phyloP scores from a whole-genome alignment of 2,888 invertebrate species.

The Pyralis farinalis region DNA sequence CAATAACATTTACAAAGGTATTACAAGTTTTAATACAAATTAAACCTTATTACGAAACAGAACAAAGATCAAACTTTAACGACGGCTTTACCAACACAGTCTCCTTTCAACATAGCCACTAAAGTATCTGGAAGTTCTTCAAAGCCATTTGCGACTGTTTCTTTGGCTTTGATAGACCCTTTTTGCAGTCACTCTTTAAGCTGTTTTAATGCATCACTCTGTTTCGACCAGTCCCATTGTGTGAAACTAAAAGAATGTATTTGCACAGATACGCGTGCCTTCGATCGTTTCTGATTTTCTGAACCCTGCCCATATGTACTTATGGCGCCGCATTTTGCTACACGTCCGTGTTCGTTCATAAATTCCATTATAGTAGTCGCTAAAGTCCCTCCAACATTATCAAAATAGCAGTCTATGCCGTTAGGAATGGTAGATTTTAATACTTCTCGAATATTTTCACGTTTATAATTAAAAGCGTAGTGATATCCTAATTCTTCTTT shows the following conservation, averaged over 20 bases:
- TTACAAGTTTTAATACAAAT: constrained; percentile 4
- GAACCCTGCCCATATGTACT: constrained; percentile 63
- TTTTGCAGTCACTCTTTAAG: constrained; percentile 36
- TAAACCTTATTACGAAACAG: constrained; percentile 14
- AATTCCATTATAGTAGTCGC: constrained; percentile 72
- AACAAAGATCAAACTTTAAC: constrained; percentile 36
- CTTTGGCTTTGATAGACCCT: constrained; percentile 37
- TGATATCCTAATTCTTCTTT: constrained; percentile 82
- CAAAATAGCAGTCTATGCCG: constrained; percentile 86
- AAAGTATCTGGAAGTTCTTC: constrained; percentile 38
- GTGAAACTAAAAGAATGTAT: constrained; percentile 39
- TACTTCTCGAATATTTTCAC: constrained; percentile 48
- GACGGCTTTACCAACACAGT: constrained; percentile 34
- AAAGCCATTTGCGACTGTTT: constrained; percentile 40
- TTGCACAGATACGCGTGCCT: constrained; percentile 21
- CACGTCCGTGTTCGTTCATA: constrained; percentile 80
- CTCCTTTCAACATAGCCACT: constrained; percentile 32
- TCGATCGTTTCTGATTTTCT: constrained; percentile 12
- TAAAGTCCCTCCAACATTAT: constrained; percentile 85
- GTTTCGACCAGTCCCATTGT: constrained; percentile 35
- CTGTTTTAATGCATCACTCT: constrained; percentile 28
- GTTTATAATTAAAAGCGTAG: constrained; percentile 85
- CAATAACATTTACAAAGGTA: background rate
- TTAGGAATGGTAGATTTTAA: constrained; percentile 79
- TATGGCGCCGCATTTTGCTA: constrained; percentile 83